Percentiles rank a stretch among this genome's conserved stretches.
These are phyloP conservation scores for Seriola aureovittata DNA, from an alignment of 2,113 vertebrate genomes.

Conservation along the genomic window DNA sequence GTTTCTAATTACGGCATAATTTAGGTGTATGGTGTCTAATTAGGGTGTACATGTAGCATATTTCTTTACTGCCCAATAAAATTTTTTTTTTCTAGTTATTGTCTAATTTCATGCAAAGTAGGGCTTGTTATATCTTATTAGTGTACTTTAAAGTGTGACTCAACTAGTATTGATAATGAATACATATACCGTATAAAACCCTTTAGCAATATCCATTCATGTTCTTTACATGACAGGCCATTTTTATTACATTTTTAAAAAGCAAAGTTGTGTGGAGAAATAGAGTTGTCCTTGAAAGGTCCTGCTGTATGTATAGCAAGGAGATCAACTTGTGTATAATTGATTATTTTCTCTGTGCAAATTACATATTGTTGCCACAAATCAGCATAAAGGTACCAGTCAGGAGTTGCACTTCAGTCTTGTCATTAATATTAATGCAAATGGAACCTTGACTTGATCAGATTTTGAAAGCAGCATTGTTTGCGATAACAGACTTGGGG, in stretches of 20 bases:
- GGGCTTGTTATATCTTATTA: too few relatives aligned
- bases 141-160: too few relatives aligned
- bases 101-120: too few relatives aligned
- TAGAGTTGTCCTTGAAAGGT: not conserved
- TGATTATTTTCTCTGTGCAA: not conserved
- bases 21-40: too few relatives aligned
- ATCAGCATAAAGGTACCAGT: not conserved
- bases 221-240: not conserved
- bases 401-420: not conserved
- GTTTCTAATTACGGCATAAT: too few relatives aligned
- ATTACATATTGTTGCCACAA: not conserved
- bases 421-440: conserved; percentile 23
- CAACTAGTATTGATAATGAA: too few relatives aligned
- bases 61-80: too few relatives aligned
- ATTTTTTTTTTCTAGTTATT: too few relatives aligned
- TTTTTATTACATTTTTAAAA: not conserved
- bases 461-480: conserved; percentile 13
- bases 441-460: conserved; percentile 21
- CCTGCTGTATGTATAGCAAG: not conserved
- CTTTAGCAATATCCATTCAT: not conserved
- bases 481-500: not conserved
- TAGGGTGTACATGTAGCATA: too few relatives aligned
- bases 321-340: not conserved
- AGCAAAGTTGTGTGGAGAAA: not conserved
- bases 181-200: not conserved